A percentile compares a stretch with the other conserved stretches of the same genome.
Evolutionary conservation across 92 coral and sea anemone genomes (phyloP).

Genomic region (Bergia sp.): DNA sequence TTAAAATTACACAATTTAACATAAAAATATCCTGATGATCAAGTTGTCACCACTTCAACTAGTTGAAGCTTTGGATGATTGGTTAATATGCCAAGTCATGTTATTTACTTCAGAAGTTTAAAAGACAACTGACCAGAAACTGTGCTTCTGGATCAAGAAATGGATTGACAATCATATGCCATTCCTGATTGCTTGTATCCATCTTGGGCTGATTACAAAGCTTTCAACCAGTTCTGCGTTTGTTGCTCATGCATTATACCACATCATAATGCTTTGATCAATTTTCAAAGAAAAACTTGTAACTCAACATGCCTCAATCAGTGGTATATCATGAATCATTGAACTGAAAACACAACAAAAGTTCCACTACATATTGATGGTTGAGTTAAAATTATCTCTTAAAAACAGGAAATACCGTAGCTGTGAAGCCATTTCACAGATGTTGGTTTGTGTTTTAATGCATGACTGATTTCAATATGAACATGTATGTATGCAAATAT

Average conservation of each 20-base stretch:
- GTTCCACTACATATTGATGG: neutral
- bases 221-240: neutral
- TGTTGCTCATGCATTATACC: too few relatives aligned
- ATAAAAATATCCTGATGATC: neutral
- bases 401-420: constrained; percentile 25
- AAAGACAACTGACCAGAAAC: constrained; percentile 35
- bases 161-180: constrained; percentile 41
- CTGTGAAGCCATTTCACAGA: constrained; percentile 7
- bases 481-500: neutral
- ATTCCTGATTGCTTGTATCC: constrained; percentile 29
- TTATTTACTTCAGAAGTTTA: neutral
- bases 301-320: neutral
- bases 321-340: neutral
- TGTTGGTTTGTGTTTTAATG: constrained; percentile 16
- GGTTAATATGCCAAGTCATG: neutral
- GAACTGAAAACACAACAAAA: neutral
- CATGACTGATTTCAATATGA: constrained; percentile 15
- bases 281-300: neutral
- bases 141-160: constrained; percentile 35
- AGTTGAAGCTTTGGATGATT: too few relatives aligned
- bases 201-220: neutral
- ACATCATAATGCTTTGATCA: too few relatives aligned
- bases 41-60: neutral
- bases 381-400: neutral
- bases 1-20: too few relatives aligned